Base-by-base conservation (phyloP, 2,113 vertebrate genomes). In the Panthera tigris region DNA sequence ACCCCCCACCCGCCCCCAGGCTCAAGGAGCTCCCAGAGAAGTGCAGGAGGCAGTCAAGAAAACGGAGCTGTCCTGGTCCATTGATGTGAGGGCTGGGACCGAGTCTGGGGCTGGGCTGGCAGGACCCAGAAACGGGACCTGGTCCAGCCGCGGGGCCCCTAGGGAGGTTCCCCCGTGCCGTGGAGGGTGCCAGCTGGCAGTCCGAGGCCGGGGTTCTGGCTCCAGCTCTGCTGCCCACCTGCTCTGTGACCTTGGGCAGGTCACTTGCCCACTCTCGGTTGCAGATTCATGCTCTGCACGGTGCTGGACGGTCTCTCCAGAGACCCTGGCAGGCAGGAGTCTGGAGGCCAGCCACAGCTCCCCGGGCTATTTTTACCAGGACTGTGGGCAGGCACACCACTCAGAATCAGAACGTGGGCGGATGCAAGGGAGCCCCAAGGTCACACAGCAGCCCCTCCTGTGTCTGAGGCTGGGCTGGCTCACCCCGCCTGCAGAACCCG, bases 321-420 rank as follows among this genome's bases (percentile, higher is more conserved):
- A 19, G 31, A 36, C 52, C 45, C 1, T 12, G 68, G 55, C 63
- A 13, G 82, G 45, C 82, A 48, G 87, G 18, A 33, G 1, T 39
- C 63, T 0, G 1, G 89, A 71, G 45, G 78, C 45, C 90, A 3
- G 80, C 81, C 93, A 39, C 4, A 0, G 2, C 52, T 18, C 73
- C 57, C 41, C 0, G 3, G 13, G 85, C 89, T 97, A 90, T 96
- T 97, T 97, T 94, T 86, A 81, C 97, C n/a, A 1, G 36, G 68
- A 10, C 65, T n/a, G 11, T 21, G 69, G 57, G 55, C 69, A 8
- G 36, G 73, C 63, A 39, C 57, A 7, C 19, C 7, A 6, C 41
- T 48, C 55, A 48, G 74, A 76, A 36, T n/a, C 81, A 66, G 89
- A 89, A 29, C 11, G 36, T 31, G 2, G 16, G 23, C 14, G 1